Conservation (phyloP, 2,888 invertebrate species). For the Bhutanitis thaidina region DNA sequence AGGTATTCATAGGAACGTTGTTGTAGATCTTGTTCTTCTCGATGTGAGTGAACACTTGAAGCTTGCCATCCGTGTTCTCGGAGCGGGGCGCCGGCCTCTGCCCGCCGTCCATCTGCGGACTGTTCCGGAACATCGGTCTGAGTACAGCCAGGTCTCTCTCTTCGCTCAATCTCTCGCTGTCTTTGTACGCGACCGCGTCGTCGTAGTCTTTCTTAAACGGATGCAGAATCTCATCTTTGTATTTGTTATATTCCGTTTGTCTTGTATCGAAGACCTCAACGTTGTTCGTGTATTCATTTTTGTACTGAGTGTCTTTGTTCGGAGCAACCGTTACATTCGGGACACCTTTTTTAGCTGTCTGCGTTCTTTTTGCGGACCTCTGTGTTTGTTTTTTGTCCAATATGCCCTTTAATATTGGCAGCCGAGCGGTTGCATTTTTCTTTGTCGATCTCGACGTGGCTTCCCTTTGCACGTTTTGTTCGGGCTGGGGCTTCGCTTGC, state of each 20-base stretch:
- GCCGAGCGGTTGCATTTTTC: slow-evolving; percentile 17
- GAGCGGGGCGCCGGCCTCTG: slow-evolving; percentile 29
- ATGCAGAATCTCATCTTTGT: slow-evolving; percentile 38
- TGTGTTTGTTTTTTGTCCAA: slow-evolving; percentile 34
- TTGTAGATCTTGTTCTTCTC: slow-evolving; percentile 47
- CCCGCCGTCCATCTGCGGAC: slow-evolving; percentile 20
- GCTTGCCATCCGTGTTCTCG: slow-evolving; percentile 59
- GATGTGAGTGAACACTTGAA: slow-evolving; percentile 58
- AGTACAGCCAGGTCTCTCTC: slow-evolving; percentile 47
- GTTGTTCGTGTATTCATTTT: slow-evolving; percentile 38
- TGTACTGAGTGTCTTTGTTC: slow-evolving; percentile 38
- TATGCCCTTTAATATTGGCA: slow-evolving; percentile 26
- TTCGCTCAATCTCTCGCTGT: slow-evolving; percentile 27
- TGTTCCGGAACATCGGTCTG: slow-evolving; percentile 39
- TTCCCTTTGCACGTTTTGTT: slow-evolving; percentile 23
- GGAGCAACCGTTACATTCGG: slow-evolving; percentile 56
- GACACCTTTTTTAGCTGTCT: slow-evolving; percentile 39
- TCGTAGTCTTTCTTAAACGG: slow-evolving; percentile 27
- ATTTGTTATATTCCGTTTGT: slow-evolving; percentile 39
- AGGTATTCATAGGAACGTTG: slow-evolving; percentile 33
- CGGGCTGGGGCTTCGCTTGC: slow-evolving; percentile 24
- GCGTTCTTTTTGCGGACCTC: slow-evolving; percentile 39
- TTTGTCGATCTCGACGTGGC: slow-evolving; percentile 17
- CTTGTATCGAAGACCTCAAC: slow-evolving; percentile 43
- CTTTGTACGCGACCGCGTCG: slow-evolving; percentile 36